phyloP scores from a whole-genome alignment of 2,113 vertebrate species.

The Ceyx margarethae region DNA sequence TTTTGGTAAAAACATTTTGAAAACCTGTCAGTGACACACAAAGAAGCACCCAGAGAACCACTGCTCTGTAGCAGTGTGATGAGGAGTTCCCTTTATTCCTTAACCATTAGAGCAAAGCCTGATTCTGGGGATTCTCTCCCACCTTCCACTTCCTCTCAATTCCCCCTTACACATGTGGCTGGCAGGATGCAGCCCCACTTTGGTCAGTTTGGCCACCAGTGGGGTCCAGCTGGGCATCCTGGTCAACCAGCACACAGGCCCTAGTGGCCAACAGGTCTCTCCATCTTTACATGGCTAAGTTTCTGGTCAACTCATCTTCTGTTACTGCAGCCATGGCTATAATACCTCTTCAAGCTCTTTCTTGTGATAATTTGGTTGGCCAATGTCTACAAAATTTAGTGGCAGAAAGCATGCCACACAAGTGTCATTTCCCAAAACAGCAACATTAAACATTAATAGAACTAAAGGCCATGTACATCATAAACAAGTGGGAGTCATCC shows the following conservation, averaged over 20 bases:
- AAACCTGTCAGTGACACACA: background rate
- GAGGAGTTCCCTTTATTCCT: background rate
- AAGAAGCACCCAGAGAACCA: background rate
- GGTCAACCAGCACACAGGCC: background rate
- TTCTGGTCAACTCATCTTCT: background rate
- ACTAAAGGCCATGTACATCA: background rate
- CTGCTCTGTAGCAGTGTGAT: background rate
- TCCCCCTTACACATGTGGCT: background rate
- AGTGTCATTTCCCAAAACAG: background rate
- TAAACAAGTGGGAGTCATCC: background rate
- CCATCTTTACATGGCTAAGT: background rate
- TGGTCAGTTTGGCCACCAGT: background rate
- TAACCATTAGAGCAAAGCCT: background rate
- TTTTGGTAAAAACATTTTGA: constrained; percentile 1
- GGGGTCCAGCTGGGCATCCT: background rate
- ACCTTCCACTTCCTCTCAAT: background rate
- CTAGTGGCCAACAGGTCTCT: background rate
- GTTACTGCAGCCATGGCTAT: background rate
- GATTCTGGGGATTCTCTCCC: background rate
- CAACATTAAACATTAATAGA: background rate
- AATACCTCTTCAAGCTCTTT: background rate
- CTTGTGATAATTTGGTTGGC: background rate
- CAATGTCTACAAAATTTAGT: background rate
- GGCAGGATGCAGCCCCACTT: background rate
- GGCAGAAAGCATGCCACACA: background rate